Percentiles rank a stretch among this genome's conserved stretches.
phyloP scores from a whole-genome alignment of 2,888 invertebrate species.

The Hirtodrosophila alboralis region DNA sequence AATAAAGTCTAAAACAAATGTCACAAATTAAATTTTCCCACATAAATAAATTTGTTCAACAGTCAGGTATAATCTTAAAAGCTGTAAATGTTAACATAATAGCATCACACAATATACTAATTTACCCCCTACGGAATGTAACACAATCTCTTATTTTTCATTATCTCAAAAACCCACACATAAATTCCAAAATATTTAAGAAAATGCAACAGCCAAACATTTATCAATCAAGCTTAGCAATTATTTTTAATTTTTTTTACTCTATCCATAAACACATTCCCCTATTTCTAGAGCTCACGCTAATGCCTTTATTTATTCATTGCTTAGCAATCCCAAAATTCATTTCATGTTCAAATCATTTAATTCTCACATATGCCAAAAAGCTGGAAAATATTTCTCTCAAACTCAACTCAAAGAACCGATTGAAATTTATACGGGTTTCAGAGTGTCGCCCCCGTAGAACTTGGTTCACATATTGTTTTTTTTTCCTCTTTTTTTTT shows the following conservation, averaged over 20 bases:
- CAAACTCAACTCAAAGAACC: conserved; percentile 22
- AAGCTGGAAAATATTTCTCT: conserved; percentile 18
- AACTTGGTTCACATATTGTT: conserved; percentile 8
- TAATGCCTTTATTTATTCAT: conserved; percentile 35
- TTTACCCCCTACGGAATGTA: background rate
- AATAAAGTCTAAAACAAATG: no score
- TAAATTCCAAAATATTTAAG: conserved; percentile 7
- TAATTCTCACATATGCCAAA: conserved; percentile 44
- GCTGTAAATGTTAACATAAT: no score
- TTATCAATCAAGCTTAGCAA: conserved; percentile 46
- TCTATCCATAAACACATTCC: background rate
- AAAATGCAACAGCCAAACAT: conserved; percentile 19
- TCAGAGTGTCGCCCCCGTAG: conserved; percentile 15
- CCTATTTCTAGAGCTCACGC: background rate
- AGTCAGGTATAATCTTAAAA: no score
- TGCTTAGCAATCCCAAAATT: conserved; percentile 28
- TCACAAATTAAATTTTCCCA: no score
- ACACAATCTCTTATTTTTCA: background rate
- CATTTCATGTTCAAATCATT: conserved; percentile 16
- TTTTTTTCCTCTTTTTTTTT: conserved; percentile 23
- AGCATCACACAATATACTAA: background rate
- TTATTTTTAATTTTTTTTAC: conserved; percentile 11
- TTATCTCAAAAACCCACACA: conserved; percentile 22
- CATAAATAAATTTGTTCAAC: no score
- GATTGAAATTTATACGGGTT: conserved; percentile 35